Conservation (phyloP, 2,113 vertebrate genomes). For the Corythornis vintsioides region DNA sequence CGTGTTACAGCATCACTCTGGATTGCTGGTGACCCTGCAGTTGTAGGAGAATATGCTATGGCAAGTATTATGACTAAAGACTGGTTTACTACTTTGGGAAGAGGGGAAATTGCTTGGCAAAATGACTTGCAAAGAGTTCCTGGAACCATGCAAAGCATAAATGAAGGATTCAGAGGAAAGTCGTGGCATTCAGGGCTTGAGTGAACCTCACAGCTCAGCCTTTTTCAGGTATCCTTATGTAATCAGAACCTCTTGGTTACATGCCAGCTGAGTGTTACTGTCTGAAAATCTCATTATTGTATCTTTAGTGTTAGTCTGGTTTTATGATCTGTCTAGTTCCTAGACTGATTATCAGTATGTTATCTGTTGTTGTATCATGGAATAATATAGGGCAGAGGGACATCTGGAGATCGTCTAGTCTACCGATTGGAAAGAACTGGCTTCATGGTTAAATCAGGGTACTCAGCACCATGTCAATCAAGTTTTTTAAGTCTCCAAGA, state of each 20-base stretch:
- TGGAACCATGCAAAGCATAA: not conserved
- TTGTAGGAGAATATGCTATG: not conserved
- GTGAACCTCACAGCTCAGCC: not conserved
- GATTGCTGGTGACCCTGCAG: not conserved
- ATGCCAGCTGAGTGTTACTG: not conserved
- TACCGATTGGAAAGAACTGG: not conserved
- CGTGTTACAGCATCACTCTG: not conserved
- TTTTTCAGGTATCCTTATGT: not conserved
- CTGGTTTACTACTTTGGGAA: not conserved
- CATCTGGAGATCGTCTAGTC: not conserved
- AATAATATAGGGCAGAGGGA: not conserved
- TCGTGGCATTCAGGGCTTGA: not conserved
- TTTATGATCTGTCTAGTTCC: not conserved
- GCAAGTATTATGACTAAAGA: not conserved
- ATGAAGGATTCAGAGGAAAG: not conserved
- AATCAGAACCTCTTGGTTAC: not conserved
- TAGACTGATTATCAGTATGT: not conserved
- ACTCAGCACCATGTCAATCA: not conserved
- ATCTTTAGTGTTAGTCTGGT: not conserved
- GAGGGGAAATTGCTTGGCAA: not conserved
- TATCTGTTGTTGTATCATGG: not conserved
- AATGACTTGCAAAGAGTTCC: not conserved
- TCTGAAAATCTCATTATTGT: not conserved
- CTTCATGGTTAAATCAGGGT: not conserved
- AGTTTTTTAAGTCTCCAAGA: not conserved